A percentile compares a stretch with the other conserved stretches of the same genome.
Evolutionary conservation across 1,140 invertebrate species (phyloP).

Genomic region (Grapholita molesta): DNA sequence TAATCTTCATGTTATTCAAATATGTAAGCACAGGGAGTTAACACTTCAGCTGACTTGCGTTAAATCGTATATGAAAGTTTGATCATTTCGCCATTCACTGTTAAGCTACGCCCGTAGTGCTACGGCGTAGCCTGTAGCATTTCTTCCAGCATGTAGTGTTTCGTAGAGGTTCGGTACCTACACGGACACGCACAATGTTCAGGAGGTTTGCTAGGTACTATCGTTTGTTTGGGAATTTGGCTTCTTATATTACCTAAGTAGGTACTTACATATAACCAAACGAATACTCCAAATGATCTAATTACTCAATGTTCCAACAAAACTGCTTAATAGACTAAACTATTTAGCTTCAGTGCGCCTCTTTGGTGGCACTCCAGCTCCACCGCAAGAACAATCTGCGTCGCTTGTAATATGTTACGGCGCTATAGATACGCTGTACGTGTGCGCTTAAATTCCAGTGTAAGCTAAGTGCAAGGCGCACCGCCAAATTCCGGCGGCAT

Average conservation of each 20-base stretch:
- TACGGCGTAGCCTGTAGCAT: too few species aligned
- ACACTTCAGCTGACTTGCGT: background rate
- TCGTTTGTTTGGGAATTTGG: too few species aligned
- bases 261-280: too few species aligned
- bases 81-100: too few species aligned
- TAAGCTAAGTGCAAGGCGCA: conserved; percentile 53
- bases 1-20: conserved; percentile 11
- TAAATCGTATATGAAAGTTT: background rate
- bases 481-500: conserved; percentile 65
- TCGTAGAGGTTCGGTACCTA: too few species aligned
- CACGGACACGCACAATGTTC: too few species aligned
- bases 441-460: conserved; percentile 39
- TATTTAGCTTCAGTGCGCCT: background rate
- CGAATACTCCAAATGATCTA: too few species aligned
- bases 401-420: conserved; percentile 29
- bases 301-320: background rate
- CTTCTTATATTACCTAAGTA: too few species aligned
- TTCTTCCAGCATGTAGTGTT: too few species aligned
- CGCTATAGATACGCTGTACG: conserved; percentile 20
- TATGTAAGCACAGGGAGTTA: background rate
- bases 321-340: background rate
- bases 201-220: too few species aligned
- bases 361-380: background rate
- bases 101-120: too few species aligned
- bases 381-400: conserved; percentile 18